Evolutionary conservation across 2,888 invertebrate species (phyloP), one percentile per base, ranked within the genome.

Genomic region (Ormyrus labotus): DNA sequence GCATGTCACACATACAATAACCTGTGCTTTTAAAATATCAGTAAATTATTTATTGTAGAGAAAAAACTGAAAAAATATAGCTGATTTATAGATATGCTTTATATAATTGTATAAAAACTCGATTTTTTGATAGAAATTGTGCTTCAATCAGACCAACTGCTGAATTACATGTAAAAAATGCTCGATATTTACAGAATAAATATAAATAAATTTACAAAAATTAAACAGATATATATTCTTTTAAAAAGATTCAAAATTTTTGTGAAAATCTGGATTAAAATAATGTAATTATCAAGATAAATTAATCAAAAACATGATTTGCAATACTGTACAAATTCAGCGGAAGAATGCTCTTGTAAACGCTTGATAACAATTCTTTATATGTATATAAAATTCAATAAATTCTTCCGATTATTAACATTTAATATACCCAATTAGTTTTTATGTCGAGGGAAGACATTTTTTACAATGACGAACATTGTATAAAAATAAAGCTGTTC

Each of bases 401-500:
- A 47, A 47, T 61, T 65, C 13, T 71, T 65, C 53, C 13, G 58
- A 73, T 78, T 57, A 78, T 73, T 53, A 71, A 55, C 65, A 61
- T 64, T 68, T 48, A 63, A 65, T 67, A 50, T 6, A 57, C 51
- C 58, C 50, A 60, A 55, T 63, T 13, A n/a, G 73, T 53, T 75
- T 70, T 71, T 1, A 65, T 71, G 63, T 76, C 58, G 11, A 68
- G 69, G 81, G 81, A 82, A 82, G 81, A 82, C 81, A 51, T 50
- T 34, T 9, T 69, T 64, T 19, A n/a, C 60, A 73, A 75, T 72
- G 64, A 47, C 45, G 55, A 53, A n/a, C 55, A 75, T 68, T 64
- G 60, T 81, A 79, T 78, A 79, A 79, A 81, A 82, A 82, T 77
- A 79, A 72, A 82, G 50, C 19, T 57, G 72, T 57, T 63, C 53